Percentiles rank a stretch among this genome's conserved stretches.
Evolutionary conservation across 2,797 vertebrate genomes (phyloP).

Genomic region (Mallotus villosus): DNA sequence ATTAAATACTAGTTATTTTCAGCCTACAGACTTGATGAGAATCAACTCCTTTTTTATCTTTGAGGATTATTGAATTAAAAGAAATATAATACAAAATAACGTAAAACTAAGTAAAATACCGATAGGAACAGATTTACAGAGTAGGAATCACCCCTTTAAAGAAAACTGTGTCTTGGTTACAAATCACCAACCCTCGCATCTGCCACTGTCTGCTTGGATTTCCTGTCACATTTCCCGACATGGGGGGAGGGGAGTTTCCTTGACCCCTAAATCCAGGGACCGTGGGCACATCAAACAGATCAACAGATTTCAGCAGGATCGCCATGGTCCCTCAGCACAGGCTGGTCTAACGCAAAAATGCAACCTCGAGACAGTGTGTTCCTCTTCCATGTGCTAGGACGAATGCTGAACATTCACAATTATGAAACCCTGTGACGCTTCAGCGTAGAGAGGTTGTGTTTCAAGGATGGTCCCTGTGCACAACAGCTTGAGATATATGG

Average conservation of each 20-base stretch:
- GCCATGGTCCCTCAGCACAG: slow-evolving; percentile 16
- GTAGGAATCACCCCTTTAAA: background rate
- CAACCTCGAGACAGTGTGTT: too few relatives aligned
- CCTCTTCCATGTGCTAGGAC: background rate
- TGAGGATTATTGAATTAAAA: background rate
- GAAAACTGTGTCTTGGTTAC: background rate
- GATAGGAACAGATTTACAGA: too few relatives aligned
- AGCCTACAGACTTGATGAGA: too few relatives aligned
- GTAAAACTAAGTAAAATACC: background rate
- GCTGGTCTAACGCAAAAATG: background rate
- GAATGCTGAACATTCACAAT: background rate
- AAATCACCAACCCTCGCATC: slow-evolving; percentile 10
- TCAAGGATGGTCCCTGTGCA: background rate
- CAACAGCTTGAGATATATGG: too few relatives aligned
- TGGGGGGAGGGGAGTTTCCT: slow-evolving; percentile 11
- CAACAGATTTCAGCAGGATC: slow-evolving; percentile 35
- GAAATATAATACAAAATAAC: background rate
- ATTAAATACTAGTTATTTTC: too few relatives aligned
- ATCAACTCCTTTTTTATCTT: too few relatives aligned
- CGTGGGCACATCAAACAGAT: slow-evolving; percentile 33
- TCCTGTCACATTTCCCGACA: slow-evolving; percentile 27
- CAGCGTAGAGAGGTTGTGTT: background rate
- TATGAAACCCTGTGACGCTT: too few relatives aligned
- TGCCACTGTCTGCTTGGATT: slow-evolving; percentile 20
- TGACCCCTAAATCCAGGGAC: slow-evolving; percentile 37